Evolutionary conservation across 23 tunicate species (phyloP).

Genomic region (Ascidia mentula): DNA sequence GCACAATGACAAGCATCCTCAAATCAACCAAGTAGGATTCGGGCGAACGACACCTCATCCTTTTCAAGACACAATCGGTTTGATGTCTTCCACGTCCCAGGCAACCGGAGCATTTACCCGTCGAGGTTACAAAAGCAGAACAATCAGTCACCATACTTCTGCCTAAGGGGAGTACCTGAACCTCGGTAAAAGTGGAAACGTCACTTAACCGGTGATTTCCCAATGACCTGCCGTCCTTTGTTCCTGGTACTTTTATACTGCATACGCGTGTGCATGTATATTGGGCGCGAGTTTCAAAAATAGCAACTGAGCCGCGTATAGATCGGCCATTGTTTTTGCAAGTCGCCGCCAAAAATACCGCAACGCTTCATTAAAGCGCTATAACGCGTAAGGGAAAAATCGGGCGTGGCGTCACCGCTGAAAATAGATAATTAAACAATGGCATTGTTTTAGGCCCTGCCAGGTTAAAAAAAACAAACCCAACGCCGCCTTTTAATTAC

Average conservation of each 20-base stretch:
- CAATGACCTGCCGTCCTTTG: not conserved
- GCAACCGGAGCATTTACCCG: too few relatives aligned
- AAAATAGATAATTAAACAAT: not conserved
- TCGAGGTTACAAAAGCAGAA: too few relatives aligned
- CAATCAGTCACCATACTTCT: too few relatives aligned
- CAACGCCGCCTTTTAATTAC: not conserved
- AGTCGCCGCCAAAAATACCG: not conserved
- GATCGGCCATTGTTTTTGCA: not conserved
- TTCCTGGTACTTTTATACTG: too few relatives aligned
- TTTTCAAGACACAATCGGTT: not conserved
- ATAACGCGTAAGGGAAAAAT: too few relatives aligned
- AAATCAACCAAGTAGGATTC: not conserved
- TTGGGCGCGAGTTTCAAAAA: not conserved
- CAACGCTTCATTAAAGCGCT: too few relatives aligned
- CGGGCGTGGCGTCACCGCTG: too few relatives aligned
- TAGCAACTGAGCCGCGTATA: not conserved
- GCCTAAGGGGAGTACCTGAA: not conserved
- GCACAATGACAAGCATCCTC: not conserved
- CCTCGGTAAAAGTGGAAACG: not conserved
- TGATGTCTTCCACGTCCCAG: not conserved
- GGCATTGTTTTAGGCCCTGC: not conserved
- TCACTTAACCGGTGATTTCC: conserved; percentile 2
- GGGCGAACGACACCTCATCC: not conserved
- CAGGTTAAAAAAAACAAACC: not conserved
- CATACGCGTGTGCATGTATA: not conserved